A percentile compares a stretch with the other conserved stretches of the same genome.
Evolutionary conservation across 2,888 invertebrate genomes (phyloP).

Genomic region (Meliscaeva auricollis): DNA sequence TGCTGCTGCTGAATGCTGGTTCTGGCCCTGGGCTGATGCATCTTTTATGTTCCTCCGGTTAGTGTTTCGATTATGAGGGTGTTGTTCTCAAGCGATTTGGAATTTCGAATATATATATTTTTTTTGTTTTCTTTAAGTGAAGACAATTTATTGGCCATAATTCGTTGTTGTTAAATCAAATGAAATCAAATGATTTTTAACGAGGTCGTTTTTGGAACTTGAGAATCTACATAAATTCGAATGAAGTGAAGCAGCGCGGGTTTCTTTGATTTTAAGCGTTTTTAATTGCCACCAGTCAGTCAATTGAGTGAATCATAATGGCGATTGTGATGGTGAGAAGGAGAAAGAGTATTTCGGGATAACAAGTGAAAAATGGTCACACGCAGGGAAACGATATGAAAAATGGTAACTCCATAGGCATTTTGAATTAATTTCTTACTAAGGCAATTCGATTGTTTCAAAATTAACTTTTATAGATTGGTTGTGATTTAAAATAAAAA

Average conservation of each 20-base stretch:
- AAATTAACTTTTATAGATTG: slow-evolving; percentile 44
- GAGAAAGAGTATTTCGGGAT: slow-evolving; percentile 15
- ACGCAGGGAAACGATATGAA: slow-evolving; percentile 36
- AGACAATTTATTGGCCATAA: slow-evolving; percentile 65
- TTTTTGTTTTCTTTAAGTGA: slow-evolving; percentile 37
- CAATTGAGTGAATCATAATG: not conserved
- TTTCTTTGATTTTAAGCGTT: slow-evolving; percentile 67
- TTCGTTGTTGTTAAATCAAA: slow-evolving; percentile 67
- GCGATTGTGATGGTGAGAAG: not conserved
- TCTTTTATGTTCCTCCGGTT: slow-evolving; percentile 59
- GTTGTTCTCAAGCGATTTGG: slow-evolving; percentile 23
- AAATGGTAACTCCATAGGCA: slow-evolving; percentile 55
- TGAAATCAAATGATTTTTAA: slow-evolving; percentile 67
- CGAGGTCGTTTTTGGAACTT: slow-evolving; percentile 47
- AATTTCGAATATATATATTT: too few species aligned
- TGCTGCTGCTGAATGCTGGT: slow-evolving; percentile 6
- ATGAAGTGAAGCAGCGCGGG: slow-evolving; percentile 48
- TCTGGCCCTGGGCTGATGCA: slow-evolving; percentile 6
- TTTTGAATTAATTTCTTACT: slow-evolving; percentile 68
- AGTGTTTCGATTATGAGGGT: slow-evolving; percentile 59
- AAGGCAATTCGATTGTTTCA: slow-evolving; percentile 51
- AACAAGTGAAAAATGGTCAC: slow-evolving; percentile 22
- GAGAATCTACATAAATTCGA: not conserved
- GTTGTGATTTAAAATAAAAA: slow-evolving; percentile 5
- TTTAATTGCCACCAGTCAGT: slow-evolving; percentile 55